phyloP scores from a whole-genome alignment of 2,797 vertebrate species.

The Falco peregrinus region DNA sequence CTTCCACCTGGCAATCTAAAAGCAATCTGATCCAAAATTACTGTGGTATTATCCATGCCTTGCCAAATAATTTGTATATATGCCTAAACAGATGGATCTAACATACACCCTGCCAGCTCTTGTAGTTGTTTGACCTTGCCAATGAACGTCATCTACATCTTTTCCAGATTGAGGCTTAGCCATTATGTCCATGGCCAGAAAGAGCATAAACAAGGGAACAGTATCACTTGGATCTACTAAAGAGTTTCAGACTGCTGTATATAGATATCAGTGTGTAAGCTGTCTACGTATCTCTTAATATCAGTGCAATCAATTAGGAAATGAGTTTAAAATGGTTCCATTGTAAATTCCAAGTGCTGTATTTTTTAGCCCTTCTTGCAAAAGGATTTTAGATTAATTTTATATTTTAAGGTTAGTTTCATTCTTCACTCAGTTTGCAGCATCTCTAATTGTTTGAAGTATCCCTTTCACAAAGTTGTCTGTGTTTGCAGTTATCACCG shows the following conservation, averaged over 20 bases:
- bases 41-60: constrained; percentile 13
- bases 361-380: neutral
- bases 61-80: constrained; percentile 65
- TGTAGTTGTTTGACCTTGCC: constrained; percentile 42
- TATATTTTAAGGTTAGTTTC: neutral
- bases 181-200: neutral
- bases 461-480: neutral
- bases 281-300: neutral
- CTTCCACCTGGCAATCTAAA: constrained; percentile 56
- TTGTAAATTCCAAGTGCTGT: neutral
- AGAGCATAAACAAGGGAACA: neutral
- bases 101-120: constrained; percentile 1
- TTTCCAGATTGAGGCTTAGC: neutral
- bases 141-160: neutral
- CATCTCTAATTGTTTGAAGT: neutral
- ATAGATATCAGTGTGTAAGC: neutral
- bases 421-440: neutral
- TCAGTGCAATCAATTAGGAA: neutral
- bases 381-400: neutral
- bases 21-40: constrained; percentile 39
- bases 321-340: neutral
- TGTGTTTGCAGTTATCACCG: neutral
- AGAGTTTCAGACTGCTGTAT: neutral
- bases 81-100: constrained; percentile 64
- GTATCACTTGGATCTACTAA: neutral